Base-by-base conservation (phyloP, 1,140 invertebrate genomes). In the Drosophila lacertosa region DNA sequence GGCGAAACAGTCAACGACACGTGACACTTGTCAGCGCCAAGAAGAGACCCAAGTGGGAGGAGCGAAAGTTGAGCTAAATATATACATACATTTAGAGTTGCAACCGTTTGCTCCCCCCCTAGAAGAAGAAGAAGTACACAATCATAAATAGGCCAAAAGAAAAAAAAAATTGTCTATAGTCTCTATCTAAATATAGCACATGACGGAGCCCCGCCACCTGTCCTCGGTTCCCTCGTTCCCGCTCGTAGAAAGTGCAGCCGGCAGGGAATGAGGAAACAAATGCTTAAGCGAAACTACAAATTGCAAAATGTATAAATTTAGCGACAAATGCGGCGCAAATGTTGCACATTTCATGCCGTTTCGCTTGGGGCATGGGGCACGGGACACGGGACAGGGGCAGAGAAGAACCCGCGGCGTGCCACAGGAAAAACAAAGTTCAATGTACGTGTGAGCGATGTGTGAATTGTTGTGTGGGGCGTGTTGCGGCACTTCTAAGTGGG, bases 1-100 rank as follows among this genome's bases (percentile, higher is more conserved):
- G 82, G 82, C 82, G 77, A 86, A 74, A 75, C 77, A 81, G 82
- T 86, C 82, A 82, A 74, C 76, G 82, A 86, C 82, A 84, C 77
- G 65, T 60, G 79, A 69, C 60, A 55, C 45, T 47, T 37, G 35
- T 45, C 37, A 51, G 33, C 15, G 6, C n/a, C 5, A 57, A 11
- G n/a, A 13, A 24, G 37, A 37, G 9, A 33, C 6, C 26, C 7
- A 7, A 7, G 7, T 33, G 35, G 18, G 24, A 24, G 47, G 48
- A 44, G 54, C 35, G 53, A 13, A 42, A 42, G 53, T 3, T 16
- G 5, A 20, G 9, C 62, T 71, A 57, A 39, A 79, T 84, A 73
- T 71, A 57, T 33, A 79, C 80, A 73, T 79, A 29, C 22, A 54
- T 62, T 44, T 29, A 26, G 32, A 64, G 60, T 63, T 63, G 60